Percentiles rank a stretch among this genome's conserved stretches.
phyloP scores from a whole-genome alignment of 2,797 vertebrate species.

The Tangara arthus region DNA sequence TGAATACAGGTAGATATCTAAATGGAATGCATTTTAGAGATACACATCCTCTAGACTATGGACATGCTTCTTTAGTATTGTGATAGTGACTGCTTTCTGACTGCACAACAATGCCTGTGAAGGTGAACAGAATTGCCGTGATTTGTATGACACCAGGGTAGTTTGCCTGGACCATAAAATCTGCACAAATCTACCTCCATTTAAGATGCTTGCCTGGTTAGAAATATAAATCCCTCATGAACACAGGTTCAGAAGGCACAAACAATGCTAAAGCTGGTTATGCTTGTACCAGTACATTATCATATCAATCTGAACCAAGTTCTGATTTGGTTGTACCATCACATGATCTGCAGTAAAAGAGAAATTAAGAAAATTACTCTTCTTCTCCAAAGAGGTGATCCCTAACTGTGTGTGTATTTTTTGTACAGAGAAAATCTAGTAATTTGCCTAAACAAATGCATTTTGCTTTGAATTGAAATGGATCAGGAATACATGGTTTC shows the following conservation, averaged over 20 bases:
- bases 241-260: background rate
- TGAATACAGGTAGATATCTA: background rate
- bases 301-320: background rate
- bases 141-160: background rate
- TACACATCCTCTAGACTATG: background rate
- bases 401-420: background rate
- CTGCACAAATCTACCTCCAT: background rate
- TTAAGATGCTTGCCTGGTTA: background rate
- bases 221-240: background rate
- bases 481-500: background rate
- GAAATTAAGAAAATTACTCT: background rate
- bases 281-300: background rate
- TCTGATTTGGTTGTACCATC: background rate
- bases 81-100: background rate
- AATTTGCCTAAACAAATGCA: background rate
- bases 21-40: background rate
- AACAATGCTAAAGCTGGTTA: background rate
- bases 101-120: background rate
- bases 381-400: background rate
- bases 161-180: background rate
- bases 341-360: background rate
- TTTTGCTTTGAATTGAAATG: background rate
- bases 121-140: background rate
- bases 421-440: background rate
- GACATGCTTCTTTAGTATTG: background rate